Evolutionary conservation across 1,140 invertebrate species (phyloP), one percentile per base, ranked within the genome.

Genomic region (Tetranychus urticae): DNA sequence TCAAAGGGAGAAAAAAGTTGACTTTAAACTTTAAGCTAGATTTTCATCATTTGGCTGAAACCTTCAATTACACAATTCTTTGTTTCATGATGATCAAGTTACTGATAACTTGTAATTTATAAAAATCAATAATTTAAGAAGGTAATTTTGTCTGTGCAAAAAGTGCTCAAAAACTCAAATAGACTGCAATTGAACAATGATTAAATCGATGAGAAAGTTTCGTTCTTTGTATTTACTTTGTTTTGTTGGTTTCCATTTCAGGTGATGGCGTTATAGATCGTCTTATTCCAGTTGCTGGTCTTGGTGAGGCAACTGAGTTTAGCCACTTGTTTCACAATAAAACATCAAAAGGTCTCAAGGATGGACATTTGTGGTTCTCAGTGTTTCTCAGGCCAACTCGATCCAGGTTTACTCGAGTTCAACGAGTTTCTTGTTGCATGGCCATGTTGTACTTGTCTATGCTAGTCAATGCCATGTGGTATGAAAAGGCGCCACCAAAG

Each of bases 331-430:
- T 79, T 67, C 65, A 71, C 5, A 70, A 73, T 56, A 71, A 69
- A 23, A 70, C 72, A 1, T 68, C 70, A 37, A 74, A 75, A 63
- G 74, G 76, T 58, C 67, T 79, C 0, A 69, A 71, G 14, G 77
- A 79, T 66, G 76, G 76, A 39, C 78, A 79, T 67, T 66, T 79
- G 8, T 79, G 78, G 78, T 77, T 78, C 64, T 77, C 76, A 10
- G 72, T 79, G 5, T 73, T 79, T 64, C 70, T 75, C 39, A 66
- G 77, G 39, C 77, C 77, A 13, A 72, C 76, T 4, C 67, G 73
- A 48, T 77, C 74, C 52, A 67, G 76, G 36, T 79, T 79, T 63
- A 77, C 76, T 2, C 63, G 75, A 57, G 65, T 70, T 3, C 74
- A 79, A 69, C 65, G 78, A 45, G 71, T 77, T n/a, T 76, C 76